Evolutionary conservation across 1,140 invertebrate genomes (phyloP).

Genomic region (Calycopis cecrops): DNA sequence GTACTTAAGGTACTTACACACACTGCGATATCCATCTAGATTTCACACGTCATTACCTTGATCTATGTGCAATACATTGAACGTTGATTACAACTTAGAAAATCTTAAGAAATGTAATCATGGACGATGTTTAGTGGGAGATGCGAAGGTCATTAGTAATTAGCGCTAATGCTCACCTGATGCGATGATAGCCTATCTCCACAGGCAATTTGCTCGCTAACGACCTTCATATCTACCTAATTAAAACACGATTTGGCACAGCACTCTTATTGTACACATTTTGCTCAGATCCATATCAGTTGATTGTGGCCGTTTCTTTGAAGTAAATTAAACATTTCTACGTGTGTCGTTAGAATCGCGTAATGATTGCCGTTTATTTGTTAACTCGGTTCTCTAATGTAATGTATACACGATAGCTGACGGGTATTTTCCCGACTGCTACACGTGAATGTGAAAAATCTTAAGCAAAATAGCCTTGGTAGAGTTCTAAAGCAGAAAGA

Average conservation of each 20-base stretch:
- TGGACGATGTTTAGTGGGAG: too few relatives aligned
- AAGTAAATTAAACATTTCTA: conserved; percentile 34
- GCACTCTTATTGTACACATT: conserved; percentile 48
- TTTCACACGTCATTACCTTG: too few relatives aligned
- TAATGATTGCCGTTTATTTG: background rate
- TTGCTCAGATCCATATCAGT: conserved; percentile 46
- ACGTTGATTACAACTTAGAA: too few relatives aligned
- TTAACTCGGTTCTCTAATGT: too few relatives aligned
- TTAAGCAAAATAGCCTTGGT: too few relatives aligned
- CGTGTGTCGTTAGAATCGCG: conserved; percentile 32
- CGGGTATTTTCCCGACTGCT: background rate
- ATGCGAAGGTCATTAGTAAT: conserved; percentile 2
- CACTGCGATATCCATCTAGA: too few relatives aligned
- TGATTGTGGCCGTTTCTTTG: conserved; percentile 42
- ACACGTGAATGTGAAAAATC: too few relatives aligned
- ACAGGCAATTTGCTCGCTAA: conserved; percentile 63
- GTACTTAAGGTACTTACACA: too few relatives aligned
- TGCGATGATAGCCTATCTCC: conserved; percentile 11
- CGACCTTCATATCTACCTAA: conserved; percentile 63
- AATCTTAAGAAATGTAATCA: too few relatives aligned
- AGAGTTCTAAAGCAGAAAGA: too few relatives aligned
- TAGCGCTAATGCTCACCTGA: background rate
- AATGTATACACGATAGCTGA: too few relatives aligned
- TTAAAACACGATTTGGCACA: conserved; percentile 70
- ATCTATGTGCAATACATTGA: too few relatives aligned